A percentile compares a stretch with the other conserved stretches of the same genome.
phyloP scores from a whole-genome alignment of 1,140 invertebrate genomes.

The Drosophila seguyi region DNA sequence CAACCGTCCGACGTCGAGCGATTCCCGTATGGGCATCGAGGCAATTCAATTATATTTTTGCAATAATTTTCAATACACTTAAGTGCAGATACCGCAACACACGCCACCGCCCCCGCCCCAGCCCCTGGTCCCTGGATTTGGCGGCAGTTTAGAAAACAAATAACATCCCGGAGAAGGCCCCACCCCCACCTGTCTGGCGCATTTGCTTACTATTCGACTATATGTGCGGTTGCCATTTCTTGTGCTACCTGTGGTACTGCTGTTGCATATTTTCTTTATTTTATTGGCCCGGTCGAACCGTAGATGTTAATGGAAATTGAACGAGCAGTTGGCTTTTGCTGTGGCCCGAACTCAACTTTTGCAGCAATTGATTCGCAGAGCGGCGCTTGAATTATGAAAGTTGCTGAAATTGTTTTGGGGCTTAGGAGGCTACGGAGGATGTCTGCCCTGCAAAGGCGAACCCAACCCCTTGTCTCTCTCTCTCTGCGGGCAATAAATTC shows the following conservation, averaged over 20 bases:
- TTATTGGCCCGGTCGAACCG: conserved; percentile 61
- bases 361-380: conserved; percentile 38
- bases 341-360: conserved; percentile 50
- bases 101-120: neutral
- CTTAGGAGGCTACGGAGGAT: conserved; percentile 16
- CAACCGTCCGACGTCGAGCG: conserved; percentile 1
- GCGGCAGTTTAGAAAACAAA: conserved; percentile 81
- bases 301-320: conserved; percentile 80
- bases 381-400: conserved; percentile 71
- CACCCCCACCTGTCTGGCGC: conserved; percentile 28
- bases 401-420: conserved; percentile 72
- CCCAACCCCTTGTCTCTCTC: conserved; percentile 5
- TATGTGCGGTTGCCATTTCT: conserved; percentile 38
- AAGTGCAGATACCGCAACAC: conserved; percentile 64
- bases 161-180: conserved; percentile 66
- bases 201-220: conserved; percentile 52
- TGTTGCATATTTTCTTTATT: conserved; percentile 76
- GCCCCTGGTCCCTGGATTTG: conserved; percentile 55
- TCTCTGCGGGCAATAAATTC: conserved; percentile 54
- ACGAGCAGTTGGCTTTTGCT: conserved; percentile 57
- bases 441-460: conserved; percentile 9
- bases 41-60: conserved; percentile 83
- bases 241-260: conserved; percentile 23
- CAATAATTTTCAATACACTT: conserved; percentile 85
- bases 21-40: conserved; percentile 50